Evolutionary conservation across 2,113 vertebrate species (phyloP).

Genomic region (Centropus bengalensis): DNA sequence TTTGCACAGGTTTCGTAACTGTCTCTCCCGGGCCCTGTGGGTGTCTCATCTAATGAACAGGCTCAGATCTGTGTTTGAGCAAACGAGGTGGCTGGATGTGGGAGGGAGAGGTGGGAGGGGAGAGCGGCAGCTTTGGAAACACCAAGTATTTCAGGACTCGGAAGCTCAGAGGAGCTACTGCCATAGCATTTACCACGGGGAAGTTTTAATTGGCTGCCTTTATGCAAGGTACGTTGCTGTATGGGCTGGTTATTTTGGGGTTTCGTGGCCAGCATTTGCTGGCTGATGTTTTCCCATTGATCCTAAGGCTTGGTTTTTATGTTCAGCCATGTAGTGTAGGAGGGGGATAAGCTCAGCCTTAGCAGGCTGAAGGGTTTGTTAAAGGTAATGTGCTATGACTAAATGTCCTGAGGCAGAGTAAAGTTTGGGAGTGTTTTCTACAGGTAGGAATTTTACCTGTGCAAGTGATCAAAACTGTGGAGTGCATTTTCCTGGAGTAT

Average conservation of each 20-base stretch:
- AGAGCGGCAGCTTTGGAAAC: background rate
- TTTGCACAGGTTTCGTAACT: background rate
- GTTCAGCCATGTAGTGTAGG: fast-evolving
- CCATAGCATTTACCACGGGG: background rate
- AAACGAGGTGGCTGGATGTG: background rate
- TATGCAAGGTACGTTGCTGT: background rate
- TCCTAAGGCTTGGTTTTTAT: background rate
- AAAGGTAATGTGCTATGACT: background rate
- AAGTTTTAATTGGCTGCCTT: background rate
- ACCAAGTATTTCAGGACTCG: background rate
- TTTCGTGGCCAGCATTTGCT: fast-evolving
- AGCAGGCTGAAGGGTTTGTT: background rate
- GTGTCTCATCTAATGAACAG: background rate
- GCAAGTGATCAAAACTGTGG: background rate
- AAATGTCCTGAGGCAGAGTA: background rate
- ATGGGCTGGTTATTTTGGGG: background rate
- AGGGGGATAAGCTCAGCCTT: background rate
- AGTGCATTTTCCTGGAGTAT: background rate
- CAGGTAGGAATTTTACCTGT: too few species aligned
- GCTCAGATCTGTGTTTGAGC: background rate
- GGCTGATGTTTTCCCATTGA: background rate
- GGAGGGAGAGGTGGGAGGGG: slow-evolving; percentile 42
- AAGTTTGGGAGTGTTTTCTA: background rate
- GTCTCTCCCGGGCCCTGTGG: background rate
- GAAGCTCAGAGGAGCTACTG: background rate